A percentile compares a stretch with the other conserved stretches of the same genome.
phyloP scores from a whole-genome alignment of 2,113 vertebrate species.

The Pluvialis apricaria region DNA sequence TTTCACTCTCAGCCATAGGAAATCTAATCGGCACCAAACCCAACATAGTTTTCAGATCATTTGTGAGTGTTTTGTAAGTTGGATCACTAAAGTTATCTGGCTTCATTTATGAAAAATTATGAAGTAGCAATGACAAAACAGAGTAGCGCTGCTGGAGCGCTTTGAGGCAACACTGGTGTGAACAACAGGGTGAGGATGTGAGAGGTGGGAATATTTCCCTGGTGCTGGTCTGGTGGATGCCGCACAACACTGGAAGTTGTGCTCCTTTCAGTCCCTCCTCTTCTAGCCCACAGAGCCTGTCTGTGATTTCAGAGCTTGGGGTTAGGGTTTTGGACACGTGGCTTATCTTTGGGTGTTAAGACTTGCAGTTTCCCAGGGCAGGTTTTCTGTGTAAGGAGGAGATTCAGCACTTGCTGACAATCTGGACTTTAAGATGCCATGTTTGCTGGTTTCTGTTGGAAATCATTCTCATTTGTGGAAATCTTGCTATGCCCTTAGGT shows the following conservation, averaged over 20 bases:
- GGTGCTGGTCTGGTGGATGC: fast-evolving
- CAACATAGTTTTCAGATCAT: neutral
- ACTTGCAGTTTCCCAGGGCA: neutral
- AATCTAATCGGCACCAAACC: neutral
- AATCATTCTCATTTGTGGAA: neutral
- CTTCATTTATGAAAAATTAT: neutral
- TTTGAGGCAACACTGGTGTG: neutral
- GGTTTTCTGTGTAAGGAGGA: neutral
- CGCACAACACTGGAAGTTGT: neutral
- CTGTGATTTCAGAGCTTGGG: fast-evolving
- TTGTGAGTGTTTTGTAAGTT: neutral
- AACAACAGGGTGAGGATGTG: fast-evolving
- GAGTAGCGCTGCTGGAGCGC: neutral
- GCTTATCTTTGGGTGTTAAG: neutral
- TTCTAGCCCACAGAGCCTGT: neutral
- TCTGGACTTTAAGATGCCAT: neutral
- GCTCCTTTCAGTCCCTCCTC: neutral
- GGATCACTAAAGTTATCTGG: neutral
- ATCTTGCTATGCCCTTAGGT: neutral
- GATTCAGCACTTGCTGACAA: neutral
- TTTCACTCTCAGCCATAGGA: neutral
- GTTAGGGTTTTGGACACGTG: fast-evolving
- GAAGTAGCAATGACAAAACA: neutral
- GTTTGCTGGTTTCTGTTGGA: neutral
- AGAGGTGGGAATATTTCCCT: neutral